phyloP scores from a whole-genome alignment of 2,113 vertebrate species.

The Cyphomyrus plagiostoma region DNA sequence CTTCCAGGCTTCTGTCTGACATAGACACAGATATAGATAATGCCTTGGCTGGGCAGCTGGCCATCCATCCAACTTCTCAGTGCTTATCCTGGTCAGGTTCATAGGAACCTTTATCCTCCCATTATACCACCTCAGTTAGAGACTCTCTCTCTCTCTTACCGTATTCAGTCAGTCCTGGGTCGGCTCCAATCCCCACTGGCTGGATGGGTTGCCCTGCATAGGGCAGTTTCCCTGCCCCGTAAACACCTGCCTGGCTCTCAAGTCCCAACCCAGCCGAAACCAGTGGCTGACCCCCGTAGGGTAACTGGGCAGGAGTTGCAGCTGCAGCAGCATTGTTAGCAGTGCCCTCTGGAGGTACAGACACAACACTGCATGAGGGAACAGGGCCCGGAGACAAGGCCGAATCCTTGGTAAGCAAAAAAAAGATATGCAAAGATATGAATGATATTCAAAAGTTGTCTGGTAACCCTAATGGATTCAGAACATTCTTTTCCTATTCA shows the following conservation, averaged over 20 bases:
- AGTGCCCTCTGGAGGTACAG: slow-evolving; percentile 37
- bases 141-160: background rate
- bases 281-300: slow-evolving; percentile 41
- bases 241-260: slow-evolving; percentile 33
- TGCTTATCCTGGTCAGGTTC: background rate
- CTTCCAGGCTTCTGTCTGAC: background rate
- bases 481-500: background rate
- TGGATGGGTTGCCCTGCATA: slow-evolving; percentile 20
- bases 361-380: slow-evolving; percentile 17
- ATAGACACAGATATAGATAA: background rate
- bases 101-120: background rate
- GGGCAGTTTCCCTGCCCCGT: slow-evolving; percentile 26
- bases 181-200: slow-evolving; percentile 33
- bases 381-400: background rate
- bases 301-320: slow-evolving; percentile 29
- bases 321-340: slow-evolving; percentile 12
- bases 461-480: background rate
- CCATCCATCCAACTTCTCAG: background rate
- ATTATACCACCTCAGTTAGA: background rate
- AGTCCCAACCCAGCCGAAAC: slow-evolving; percentile 43
- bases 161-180: slow-evolving; percentile 32
- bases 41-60: background rate
- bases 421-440: background rate
- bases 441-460: background rate
- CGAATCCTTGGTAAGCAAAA: background rate